These are phyloP conservation scores for Rhabdomys pumilio DNA, from an alignment of 2,797 vertebrate genomes.

Conservation along the genomic window DNA sequence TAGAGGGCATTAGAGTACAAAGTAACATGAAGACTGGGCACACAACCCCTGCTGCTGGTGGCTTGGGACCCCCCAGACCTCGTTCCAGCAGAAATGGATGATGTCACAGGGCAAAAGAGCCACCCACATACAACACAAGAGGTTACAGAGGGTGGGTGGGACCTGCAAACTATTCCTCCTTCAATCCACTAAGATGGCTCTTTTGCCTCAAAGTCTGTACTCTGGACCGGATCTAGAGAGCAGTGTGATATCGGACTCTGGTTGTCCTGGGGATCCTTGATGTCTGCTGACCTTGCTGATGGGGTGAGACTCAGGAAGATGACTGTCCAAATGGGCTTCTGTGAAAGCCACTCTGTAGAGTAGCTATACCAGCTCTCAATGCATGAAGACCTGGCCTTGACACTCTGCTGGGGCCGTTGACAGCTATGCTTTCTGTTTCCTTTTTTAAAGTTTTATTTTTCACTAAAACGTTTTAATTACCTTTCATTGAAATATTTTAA, in stretches of 20 bases:
- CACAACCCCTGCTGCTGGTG: not conserved
- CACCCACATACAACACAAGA: constrained; percentile 50
- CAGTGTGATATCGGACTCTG: constrained; percentile 71
- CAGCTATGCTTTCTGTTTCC: not conserved
- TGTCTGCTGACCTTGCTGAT: constrained; percentile 70
- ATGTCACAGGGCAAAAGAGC: not conserved
- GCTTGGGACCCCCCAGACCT: not conserved
- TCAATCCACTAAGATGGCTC: constrained; percentile 42
- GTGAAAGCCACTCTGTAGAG: not conserved
- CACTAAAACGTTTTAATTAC: not conserved
- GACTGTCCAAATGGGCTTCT: not conserved
- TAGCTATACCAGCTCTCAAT: rapidly evolving
- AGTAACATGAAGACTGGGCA: not conserved
- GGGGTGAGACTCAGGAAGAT: not conserved
- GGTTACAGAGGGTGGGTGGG: not conserved
- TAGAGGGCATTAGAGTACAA: not conserved
- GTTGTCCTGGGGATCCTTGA: not conserved
- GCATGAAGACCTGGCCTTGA: not conserved
- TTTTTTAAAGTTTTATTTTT: not conserved
- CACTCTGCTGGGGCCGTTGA: not conserved
- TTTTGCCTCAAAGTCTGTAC: constrained; percentile 79
- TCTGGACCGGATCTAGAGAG: constrained; percentile 68
- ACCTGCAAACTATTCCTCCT: not conserved
- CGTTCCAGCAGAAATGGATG: not conserved
- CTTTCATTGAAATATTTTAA: not conserved